Evolutionary conservation across 1,140 invertebrate species (phyloP).

Genomic region (Scaptodrosophila lebanonensis): DNA sequence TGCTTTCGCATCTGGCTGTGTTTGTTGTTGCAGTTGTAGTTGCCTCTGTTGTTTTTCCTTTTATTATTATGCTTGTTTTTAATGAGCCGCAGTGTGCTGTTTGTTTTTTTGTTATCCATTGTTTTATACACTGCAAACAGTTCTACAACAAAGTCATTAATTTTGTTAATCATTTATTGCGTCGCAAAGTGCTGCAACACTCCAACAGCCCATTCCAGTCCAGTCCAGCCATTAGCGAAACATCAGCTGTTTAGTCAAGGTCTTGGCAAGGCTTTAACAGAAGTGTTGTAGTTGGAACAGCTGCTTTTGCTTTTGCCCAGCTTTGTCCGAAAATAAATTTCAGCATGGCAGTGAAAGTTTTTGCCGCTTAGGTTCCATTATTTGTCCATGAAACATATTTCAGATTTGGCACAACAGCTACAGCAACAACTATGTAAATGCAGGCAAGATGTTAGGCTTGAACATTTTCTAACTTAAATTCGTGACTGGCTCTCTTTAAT

Average conservation of each 20-base stretch:
- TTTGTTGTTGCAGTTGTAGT: slow-evolving; percentile 58
- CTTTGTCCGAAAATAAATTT: too few species aligned
- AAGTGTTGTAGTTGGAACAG: too few species aligned
- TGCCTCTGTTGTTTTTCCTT: slow-evolving; percentile 27
- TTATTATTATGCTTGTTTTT: slow-evolving; percentile 17
- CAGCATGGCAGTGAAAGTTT: too few species aligned
- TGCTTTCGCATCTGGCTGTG: slow-evolving; percentile 23
- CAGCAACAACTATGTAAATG: too few species aligned
- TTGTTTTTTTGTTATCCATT: slow-evolving; percentile 14
- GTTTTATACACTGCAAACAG: slow-evolving; percentile 50
- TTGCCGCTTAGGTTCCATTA: slow-evolving; percentile 3
- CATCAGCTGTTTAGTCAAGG: slow-evolving; percentile 61
- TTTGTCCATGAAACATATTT: slow-evolving; percentile 44
- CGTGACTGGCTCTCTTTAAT: too few species aligned
- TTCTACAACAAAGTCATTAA: slow-evolving; percentile 72
- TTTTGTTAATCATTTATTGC: slow-evolving; percentile 67
- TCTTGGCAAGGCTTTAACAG: too few species aligned
- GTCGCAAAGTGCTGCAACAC: slow-evolving; percentile 43
- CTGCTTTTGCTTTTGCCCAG: too few species aligned
- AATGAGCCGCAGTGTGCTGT: background rate
- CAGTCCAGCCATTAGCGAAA: slow-evolving; percentile 37
- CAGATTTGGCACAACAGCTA: background rate
- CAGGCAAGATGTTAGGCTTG: too few species aligned
- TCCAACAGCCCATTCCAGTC: slow-evolving; percentile 31
- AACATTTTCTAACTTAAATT: too few species aligned